phyloP scores from a whole-genome alignment of 1,140 invertebrate species.

The Lethocerus indicus region DNA sequence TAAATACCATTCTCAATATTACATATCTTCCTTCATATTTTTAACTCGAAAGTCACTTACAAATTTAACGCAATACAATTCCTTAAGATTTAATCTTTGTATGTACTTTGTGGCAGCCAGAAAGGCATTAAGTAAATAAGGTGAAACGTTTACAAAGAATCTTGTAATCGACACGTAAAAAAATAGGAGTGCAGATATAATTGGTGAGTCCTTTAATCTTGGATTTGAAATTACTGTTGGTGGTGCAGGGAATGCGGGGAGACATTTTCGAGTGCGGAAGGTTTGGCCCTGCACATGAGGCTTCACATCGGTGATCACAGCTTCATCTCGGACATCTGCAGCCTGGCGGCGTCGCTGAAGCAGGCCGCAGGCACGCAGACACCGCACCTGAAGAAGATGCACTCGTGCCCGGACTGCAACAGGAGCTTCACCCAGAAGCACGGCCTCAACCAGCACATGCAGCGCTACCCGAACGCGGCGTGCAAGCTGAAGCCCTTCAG shows the following conservation, averaged over 20 bases:
- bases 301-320: slow-evolving; percentile 68
- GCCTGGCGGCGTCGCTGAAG: slow-evolving; percentile 48
- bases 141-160: no score
- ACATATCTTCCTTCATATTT: no score
- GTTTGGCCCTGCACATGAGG: slow-evolving; percentile 57
- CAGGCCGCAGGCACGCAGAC: slow-evolving; percentile 24
- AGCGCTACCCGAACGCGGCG: slow-evolving; percentile 55
- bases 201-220: no score
- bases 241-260: slow-evolving; percentile 38
- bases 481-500: slow-evolving; percentile 63
- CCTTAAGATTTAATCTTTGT: no score
- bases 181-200: no score
- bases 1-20: no score
- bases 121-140: no score
- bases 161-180: no score
- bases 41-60: no score
- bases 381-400: slow-evolving; percentile 42
- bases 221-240: slow-evolving; percentile 6
- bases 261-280: slow-evolving; percentile 49
- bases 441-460: slow-evolving; percentile 56
- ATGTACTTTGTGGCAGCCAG: no score
- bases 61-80: no score
- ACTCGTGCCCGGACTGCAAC: slow-evolving; percentile 64
- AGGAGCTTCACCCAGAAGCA: slow-evolving; percentile 71
- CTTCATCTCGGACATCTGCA: slow-evolving; percentile 69